Conservation (phyloP, 2,797 vertebrate genomes). For the Chrysocyon brachyurus region DNA sequence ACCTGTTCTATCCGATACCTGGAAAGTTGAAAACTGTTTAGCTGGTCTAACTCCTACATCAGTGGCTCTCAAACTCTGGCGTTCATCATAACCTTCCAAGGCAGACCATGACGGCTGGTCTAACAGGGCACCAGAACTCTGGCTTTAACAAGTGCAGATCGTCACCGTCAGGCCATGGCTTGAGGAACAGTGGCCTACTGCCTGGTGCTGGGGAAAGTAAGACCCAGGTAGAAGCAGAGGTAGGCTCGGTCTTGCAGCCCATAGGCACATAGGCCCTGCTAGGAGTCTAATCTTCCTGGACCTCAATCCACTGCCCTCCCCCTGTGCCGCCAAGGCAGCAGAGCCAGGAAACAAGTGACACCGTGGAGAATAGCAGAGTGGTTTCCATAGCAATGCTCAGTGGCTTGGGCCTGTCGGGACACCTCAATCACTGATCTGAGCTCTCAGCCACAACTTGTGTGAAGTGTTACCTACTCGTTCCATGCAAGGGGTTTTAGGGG, state of each 20-base stretch:
- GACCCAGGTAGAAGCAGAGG: neutral
- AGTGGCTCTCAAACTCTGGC: neutral
- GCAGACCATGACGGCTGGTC: neutral
- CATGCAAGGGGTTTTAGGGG: neutral
- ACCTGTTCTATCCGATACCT: neutral
- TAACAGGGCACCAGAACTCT: neutral
- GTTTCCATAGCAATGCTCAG: constrained; percentile 74
- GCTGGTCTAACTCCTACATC: neutral
- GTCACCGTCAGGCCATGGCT: neutral
- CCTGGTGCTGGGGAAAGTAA: neutral
- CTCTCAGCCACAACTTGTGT: neutral
- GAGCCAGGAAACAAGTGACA: constrained; percentile 71
- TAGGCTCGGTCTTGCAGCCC: neutral
- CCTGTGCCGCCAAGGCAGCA: neutral
- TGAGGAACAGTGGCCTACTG: neutral
- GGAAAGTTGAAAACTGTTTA: neutral
- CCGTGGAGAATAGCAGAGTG: constrained; percentile 55
- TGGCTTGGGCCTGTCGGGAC: constrained; percentile 53
- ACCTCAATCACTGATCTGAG: constrained; percentile 46
- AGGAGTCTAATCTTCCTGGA: neutral
- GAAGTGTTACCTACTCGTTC: constrained; percentile 24
- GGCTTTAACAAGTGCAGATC: neutral
- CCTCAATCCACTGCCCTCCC: neutral
- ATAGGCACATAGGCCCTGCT: neutral
- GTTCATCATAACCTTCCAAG: neutral